A percentile compares a stretch with the other conserved stretches of the same genome.
phyloP scores from a whole-genome alignment of 2,113 vertebrate genomes.

The Oreochromis aureus region DNA sequence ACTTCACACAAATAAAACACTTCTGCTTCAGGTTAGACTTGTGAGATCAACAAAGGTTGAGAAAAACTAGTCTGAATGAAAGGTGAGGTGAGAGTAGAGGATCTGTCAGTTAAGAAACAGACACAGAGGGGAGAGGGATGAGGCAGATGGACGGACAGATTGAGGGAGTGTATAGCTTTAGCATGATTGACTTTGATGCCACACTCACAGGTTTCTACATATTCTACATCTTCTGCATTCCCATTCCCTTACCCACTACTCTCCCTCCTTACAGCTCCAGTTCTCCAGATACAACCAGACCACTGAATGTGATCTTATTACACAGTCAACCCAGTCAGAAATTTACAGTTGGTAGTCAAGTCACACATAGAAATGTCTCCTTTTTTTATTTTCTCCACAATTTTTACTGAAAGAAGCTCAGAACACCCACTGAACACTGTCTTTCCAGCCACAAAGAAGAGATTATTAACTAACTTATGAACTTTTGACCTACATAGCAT shows the following conservation, averaged over 20 bases:
- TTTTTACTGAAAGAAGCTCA: neutral
- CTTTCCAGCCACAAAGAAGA: neutral
- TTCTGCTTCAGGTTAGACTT: neutral
- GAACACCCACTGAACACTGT: neutral
- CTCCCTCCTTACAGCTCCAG: conserved; percentile 10
- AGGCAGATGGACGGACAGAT: conserved; percentile 52
- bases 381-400: fast-evolving
- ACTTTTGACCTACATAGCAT: neutral
- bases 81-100: neutral
- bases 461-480: neutral
- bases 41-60: neutral
- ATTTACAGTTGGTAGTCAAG: neutral
- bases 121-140: neutral
- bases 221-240: neutral
- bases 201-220: neutral
- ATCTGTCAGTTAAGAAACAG: neutral
- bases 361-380: neutral
- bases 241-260: neutral
- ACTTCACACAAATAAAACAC: neutral
- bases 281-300: neutral
- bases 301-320: neutral
- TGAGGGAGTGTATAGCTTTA: conserved; percentile 43
- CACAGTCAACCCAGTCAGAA: neutral
- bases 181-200: conserved; percentile 34
- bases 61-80: neutral